Base-by-base conservation (phyloP, 2,113 vertebrate species). In the Poeciliopsis occidentalis region DNA sequence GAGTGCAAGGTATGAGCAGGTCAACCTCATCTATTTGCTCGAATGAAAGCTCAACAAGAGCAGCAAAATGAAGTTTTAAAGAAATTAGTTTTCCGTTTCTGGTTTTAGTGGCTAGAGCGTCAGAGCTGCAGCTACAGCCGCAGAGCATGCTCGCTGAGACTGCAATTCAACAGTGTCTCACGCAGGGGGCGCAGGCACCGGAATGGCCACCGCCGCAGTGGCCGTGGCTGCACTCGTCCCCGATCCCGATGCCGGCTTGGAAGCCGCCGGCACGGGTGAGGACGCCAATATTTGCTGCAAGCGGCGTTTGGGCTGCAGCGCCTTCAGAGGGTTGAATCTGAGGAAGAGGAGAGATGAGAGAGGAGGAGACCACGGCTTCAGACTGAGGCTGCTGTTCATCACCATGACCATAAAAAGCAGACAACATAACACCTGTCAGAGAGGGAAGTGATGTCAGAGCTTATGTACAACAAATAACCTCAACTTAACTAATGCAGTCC, bases 311-410 rank as follows among this genome's bases (percentile, higher is more conserved):
- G 94, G 92, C 91, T 95, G 94, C 88, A 95, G 90, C 72, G 32
- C 92, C 91, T 93, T 94, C 91, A 95, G 90, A 67, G 94, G 92
- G 93, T 95, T 94, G 93, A 95, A 95, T 95, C 95, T 95, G 92
- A 91, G 88, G 80, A 91, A 69, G 37, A 75, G 73, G 61, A 87
- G 66, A 89, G 69, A 94, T 75, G 78, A 91, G 44, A 87, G 8
- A 86, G 71, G 69, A 85, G 79, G 75, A 80, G 73, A 90, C 81
- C 78, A 85, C 51, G 83, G 74, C 87, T 60, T 68, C 84, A 75
- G 41, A n/a, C 54, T 66, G 67, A 78, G 65, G 22, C 15, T 63
- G 67, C 57, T 19, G 30, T 44, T 62, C 64, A n/a, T 60, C 8
- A 78, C 27, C 8, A 68, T 8, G 61, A 26, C 54, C 1, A 17